Percentiles rank a stretch among this genome's conserved stretches.
Evolutionary conservation across 1,140 invertebrate species (phyloP).

Genomic region (Drosophila leontia): DNA sequence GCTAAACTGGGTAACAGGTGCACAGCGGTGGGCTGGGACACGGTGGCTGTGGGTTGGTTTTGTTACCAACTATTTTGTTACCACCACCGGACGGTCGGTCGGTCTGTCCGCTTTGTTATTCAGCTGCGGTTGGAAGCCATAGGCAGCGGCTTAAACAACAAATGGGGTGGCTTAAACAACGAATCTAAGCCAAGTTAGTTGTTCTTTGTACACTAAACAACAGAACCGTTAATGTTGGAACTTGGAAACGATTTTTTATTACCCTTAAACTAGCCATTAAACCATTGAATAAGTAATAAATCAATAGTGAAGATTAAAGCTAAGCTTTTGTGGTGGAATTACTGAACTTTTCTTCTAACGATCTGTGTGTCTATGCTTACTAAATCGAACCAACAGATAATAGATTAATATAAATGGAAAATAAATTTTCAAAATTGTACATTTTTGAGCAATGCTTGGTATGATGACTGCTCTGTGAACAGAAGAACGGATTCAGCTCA

Average conservation of each 20-base stretch:
- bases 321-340: no score
- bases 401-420: not conserved
- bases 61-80: slow-evolving; percentile 46
- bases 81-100: slow-evolving; percentile 36
- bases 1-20: slow-evolving; percentile 76
- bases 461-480: slow-evolving; percentile 35
- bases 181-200: slow-evolving; percentile 30
- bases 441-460: slow-evolving; percentile 4
- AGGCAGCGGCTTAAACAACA: slow-evolving; percentile 16
- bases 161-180: slow-evolving; percentile 36
- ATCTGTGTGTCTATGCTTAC: not conserved
- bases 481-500: slow-evolving; percentile 39
- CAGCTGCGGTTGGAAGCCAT: slow-evolving; percentile 60
- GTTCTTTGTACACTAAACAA: slow-evolving; percentile 15
- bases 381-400: not conserved
- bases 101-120: slow-evolving; percentile 38
- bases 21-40: slow-evolving; percentile 36
- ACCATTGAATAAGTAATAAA: not conserved
- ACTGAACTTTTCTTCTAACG: not conserved
- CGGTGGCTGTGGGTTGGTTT: slow-evolving; percentile 14
- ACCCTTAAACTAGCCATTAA: not conserved
- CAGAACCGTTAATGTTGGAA: not conserved
- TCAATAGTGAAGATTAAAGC: not conserved
- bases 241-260: no score
- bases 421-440: not conserved